phyloP scores from a whole-genome alignment of 2,888 invertebrate genomes.

The Leptopilina syphax region DNA sequence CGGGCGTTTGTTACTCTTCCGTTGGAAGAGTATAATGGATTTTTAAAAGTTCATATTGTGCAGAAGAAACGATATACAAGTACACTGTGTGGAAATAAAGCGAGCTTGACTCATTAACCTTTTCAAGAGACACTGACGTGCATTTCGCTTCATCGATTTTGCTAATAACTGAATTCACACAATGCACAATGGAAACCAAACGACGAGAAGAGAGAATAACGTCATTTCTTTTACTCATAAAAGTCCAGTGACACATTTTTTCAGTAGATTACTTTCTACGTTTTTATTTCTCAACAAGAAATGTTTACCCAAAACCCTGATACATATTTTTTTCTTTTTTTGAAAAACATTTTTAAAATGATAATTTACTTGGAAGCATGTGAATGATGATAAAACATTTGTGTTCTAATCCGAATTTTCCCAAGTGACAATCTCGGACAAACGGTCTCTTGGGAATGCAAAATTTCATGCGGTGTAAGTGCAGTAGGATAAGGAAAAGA shows the following conservation, averaged over 20 bases:
- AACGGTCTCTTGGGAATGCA: conserved; percentile 5
- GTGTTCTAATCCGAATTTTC: conserved; percentile 21
- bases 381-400: conserved; percentile 21
- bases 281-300: neutral
- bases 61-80: conserved; percentile 14
- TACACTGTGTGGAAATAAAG: conserved; percentile 29
- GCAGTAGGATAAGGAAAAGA: neutral
- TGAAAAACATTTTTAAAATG: too few species aligned
- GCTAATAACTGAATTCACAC: conserved; percentile 23
- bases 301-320: too few species aligned
- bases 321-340: too few species aligned
- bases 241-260: conserved; percentile 2
- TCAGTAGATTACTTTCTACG: neutral
- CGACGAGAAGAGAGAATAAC: neutral
- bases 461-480: conserved; percentile 22
- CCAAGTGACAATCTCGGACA: conserved; percentile 23
- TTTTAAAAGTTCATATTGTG: conserved; percentile 25
- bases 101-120: conserved; percentile 40
- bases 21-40: conserved; percentile 34
- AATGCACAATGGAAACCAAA: conserved; percentile 21
- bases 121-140: conserved; percentile 32
- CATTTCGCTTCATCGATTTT: conserved; percentile 33
- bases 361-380: neutral
- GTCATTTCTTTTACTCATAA: neutral
- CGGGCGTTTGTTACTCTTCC: conserved; percentile 15